Evolutionary conservation across 2,113 vertebrate species (phyloP).

Genomic region (Strigops habroptila): DNA sequence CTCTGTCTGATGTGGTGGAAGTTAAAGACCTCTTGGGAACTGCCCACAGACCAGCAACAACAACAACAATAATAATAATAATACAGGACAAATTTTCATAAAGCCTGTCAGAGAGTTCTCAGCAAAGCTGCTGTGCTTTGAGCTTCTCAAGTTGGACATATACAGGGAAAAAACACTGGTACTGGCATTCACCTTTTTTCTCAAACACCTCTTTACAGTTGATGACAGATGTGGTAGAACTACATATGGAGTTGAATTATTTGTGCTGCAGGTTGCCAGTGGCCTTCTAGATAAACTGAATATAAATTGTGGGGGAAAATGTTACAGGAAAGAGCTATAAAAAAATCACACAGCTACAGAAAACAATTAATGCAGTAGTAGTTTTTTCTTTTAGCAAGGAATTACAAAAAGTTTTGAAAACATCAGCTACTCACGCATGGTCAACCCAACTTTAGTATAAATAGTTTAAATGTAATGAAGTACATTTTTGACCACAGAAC

Average conservation of each 20-base stretch:
- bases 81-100: neutral
- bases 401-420: neutral
- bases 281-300: neutral
- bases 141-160: neutral
- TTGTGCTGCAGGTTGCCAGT: neutral
- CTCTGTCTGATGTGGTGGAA: neutral
- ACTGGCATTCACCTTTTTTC: neutral
- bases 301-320: neutral
- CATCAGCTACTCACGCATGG: neutral
- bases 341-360: neutral
- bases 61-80: neutral
- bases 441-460: neutral
- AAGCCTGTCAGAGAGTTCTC: neutral
- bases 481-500: neutral
- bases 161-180: neutral
- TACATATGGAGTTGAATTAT: neutral
- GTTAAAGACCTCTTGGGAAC: neutral
- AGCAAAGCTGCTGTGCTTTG: neutral
- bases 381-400: neutral
- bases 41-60: neutral
- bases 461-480: neutral
- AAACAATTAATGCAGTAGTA: neutral
- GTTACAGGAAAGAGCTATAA: neutral
- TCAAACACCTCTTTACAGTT: neutral
- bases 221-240: fast-evolving